Conservation (phyloP, 2,113 vertebrate species). For the Brachypteracias leptosomus region DNA sequence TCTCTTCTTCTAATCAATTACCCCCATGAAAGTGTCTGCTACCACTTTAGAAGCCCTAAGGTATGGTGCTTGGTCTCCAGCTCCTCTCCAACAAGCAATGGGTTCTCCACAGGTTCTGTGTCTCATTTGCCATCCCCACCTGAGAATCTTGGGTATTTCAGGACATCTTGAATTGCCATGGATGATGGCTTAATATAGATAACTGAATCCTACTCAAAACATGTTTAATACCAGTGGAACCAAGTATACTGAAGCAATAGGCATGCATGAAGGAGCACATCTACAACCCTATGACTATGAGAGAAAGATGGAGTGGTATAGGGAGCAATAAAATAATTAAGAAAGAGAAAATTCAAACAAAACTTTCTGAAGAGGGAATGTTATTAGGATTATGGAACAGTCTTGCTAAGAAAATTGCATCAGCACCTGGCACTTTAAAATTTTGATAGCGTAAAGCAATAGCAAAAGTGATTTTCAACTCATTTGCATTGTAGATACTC, state of each 20-base stretch:
- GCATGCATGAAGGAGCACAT: not conserved
- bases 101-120: not conserved
- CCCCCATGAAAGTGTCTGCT: not conserved
- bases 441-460: constrained; percentile 12
- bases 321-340: not conserved
- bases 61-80: not conserved
- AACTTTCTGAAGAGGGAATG: not conserved
- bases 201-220: not conserved
- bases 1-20: not conserved
- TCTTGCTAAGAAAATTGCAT: not conserved
- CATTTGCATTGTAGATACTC: constrained; percentile 20
- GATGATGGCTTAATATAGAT: not conserved
- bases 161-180: not conserved
- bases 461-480: constrained; percentile 39
- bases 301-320: not conserved
- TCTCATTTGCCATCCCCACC: not conserved
- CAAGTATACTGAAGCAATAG: not conserved
- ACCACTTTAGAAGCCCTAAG: not conserved
- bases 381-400: not conserved
- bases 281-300: not conserved
- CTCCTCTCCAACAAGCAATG: not conserved
- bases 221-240: not conserved
- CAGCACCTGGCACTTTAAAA: constrained; percentile 22
- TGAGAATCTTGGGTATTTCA: not conserved
- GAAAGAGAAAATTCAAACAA: not conserved